Evolutionary conservation across 2,113 vertebrate genomes (phyloP), one percentile per base, ranked within the genome.

Genomic region (Neomonachus schauinslandi): DNA sequence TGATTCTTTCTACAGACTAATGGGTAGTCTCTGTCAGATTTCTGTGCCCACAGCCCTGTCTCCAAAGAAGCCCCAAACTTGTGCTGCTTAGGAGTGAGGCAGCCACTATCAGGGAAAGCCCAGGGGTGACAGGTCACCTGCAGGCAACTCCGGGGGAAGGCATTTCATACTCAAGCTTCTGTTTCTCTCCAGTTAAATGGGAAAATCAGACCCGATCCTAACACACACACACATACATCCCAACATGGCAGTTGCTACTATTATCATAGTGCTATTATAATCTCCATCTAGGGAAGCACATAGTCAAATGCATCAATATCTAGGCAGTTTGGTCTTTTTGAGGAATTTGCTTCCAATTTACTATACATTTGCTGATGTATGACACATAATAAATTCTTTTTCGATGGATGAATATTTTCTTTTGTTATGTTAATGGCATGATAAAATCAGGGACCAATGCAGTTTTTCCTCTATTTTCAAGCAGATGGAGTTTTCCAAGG

Each of bases 341-440:
- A 81, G 39, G 26, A 82, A 46, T 55, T 74, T 16, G 63, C 10
- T 85, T 91, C 13, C 74, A 63, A 28, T 28, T 91, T 42, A 33
- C 39, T 91, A 4, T 53, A 42, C 39, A 55, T 63, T 67, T 94
- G 28, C 6, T 84, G 28, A 77, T 28, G 74, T 4, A 59, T 1
- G 9, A 7, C 18, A 10, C 0, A 55, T n/a, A 85, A 55, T 16
- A 96, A 95, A 74, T 67, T 81, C 36, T 67, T 96, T 71, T 53
- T 69, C 39, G 57, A 81, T 28, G 71, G 0, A 13, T 14, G 18
- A 67, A 65, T 26, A 2, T 71, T 83, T 95, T 72, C 19, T 77
- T 84, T 94, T 80, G 31, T 67, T 51, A 69, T 91, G 85, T 94
- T 91, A 81, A 92, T 57, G 33, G 81, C 28, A 39, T 65, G 24